A percentile compares a stretch with the other conserved stretches of the same genome.
Conservation (phyloP, 2,888 invertebrate species). For the Chaitophorus viminalis region DNA sequence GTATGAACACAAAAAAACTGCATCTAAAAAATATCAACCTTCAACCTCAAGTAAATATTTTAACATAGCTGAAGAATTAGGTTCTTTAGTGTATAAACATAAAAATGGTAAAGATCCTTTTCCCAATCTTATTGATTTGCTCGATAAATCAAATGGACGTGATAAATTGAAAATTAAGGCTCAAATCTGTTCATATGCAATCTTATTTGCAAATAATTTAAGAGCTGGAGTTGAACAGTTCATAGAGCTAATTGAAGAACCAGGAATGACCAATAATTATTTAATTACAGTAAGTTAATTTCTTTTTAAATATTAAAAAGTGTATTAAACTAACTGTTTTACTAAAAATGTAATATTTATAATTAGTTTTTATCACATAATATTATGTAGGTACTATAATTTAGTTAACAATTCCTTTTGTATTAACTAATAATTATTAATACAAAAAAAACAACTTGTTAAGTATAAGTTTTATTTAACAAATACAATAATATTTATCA, state of each 20-base stretch:
- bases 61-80: not conserved
- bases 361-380: not conserved
- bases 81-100: not conserved
- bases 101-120: slow-evolving; percentile 30
- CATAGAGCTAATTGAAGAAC: slow-evolving; percentile 13
- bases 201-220: slow-evolving; percentile 38
- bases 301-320: not conserved
- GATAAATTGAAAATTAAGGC: slow-evolving; percentile 29
- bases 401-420: not conserved
- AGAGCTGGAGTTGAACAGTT: slow-evolving; percentile 33
- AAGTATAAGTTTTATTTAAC: too few relatives aligned
- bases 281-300: slow-evolving; percentile 28
- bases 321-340: not conserved
- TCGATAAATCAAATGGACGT: not conserved
- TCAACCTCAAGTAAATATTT: not conserved
- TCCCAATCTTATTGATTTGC: not conserved
- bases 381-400: not conserved
- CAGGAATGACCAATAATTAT: not conserved
- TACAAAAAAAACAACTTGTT: not conserved
- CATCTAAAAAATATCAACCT: not conserved
- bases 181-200: slow-evolving; percentile 45
- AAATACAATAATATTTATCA: not conserved
- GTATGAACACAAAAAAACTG: not conserved
- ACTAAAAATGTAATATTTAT: not conserved
- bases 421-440: not conserved